Percentiles rank a stretch among this genome's conserved stretches.
Conservation (phyloP, 2,113 vertebrate species). For the Euleptes europaea region DNA sequence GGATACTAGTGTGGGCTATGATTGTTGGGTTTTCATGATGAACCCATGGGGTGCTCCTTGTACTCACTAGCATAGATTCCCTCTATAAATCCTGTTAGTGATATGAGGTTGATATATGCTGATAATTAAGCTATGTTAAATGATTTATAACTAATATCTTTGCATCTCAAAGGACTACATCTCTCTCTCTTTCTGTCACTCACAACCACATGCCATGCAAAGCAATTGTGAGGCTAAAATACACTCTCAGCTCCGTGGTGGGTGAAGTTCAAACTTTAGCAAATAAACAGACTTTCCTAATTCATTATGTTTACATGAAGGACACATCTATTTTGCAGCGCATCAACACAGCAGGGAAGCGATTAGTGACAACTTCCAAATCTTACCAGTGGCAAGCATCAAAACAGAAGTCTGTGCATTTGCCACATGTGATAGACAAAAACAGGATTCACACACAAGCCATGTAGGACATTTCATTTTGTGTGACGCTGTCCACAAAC, state of each 20-base stretch:
- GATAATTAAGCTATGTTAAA: not conserved
- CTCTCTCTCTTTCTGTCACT: not conserved
- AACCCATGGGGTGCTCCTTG: not conserved
- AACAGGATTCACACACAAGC: not conserved
- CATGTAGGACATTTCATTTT: not conserved
- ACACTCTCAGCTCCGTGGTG: not conserved
- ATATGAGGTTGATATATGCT: not conserved
- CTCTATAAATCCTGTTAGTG: not conserved
- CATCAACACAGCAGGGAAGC: not conserved
- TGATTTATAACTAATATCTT: not conserved
- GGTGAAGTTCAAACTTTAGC: not conserved
- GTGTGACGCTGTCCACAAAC: not conserved
- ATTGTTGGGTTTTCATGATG: not conserved
- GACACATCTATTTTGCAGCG: not conserved
- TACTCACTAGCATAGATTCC: not conserved
- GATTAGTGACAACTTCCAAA: not conserved
- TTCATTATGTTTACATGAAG: not conserved
- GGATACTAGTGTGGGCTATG: not conserved
- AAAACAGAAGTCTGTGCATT: not conserved
- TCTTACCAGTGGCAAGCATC: not conserved
- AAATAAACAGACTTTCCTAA: not conserved
- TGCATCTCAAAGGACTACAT: not conserved
- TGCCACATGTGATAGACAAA: not conserved
- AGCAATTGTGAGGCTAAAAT: not conserved
- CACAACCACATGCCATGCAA: not conserved